Percentiles rank a stretch among this genome's conserved stretches.
These are phyloP conservation scores for Zoanthus sansibaricus DNA, from an alignment of 92 coral and sea anemone genomes.

Conservation along the genomic window DNA sequence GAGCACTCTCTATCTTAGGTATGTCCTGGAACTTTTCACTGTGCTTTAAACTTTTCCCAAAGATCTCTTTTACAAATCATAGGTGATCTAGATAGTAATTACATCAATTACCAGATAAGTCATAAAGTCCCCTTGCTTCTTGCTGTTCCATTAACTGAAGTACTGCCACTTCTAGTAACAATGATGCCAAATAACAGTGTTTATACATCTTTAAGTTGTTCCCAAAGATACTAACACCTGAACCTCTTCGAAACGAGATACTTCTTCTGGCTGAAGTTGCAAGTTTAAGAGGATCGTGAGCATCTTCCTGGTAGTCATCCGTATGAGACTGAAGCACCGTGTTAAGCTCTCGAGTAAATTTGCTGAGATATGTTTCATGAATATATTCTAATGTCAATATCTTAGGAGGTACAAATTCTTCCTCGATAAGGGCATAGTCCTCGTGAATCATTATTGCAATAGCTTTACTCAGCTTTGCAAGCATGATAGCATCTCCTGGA, in stretches of 20 bases:
- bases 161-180: conserved; percentile 68
- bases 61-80: neutral
- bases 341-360: conserved; percentile 69
- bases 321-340: conserved; percentile 69
- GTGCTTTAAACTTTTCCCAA: neutral
- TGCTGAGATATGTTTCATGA: conserved; percentile 67
- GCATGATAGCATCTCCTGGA: conserved; percentile 64
- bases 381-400: conserved; percentile 66
- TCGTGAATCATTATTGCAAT: conserved; percentile 77
- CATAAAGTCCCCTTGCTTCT: conserved; percentile 56
- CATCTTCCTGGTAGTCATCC: conserved; percentile 41
- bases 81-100: neutral
- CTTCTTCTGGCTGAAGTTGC: conserved; percentile 44
- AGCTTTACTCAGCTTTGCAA: conserved; percentile 79
- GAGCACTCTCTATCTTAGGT: too few species aligned
- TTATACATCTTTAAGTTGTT: conserved; percentile 67
- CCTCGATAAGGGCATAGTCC: conserved; percentile 71
- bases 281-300: conserved; percentile 34
- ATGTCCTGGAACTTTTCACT: too few species aligned
- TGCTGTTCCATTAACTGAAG: conserved; percentile 62
- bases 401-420: conserved; percentile 56
- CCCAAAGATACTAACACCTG: conserved; percentile 72
- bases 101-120: conserved; percentile 16
- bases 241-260: conserved; percentile 65
- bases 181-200: conserved; percentile 70